These are phyloP conservation scores for Cisticola juncidis DNA, from an alignment of 2,113 vertebrate species.

Conservation along the genomic window DNA sequence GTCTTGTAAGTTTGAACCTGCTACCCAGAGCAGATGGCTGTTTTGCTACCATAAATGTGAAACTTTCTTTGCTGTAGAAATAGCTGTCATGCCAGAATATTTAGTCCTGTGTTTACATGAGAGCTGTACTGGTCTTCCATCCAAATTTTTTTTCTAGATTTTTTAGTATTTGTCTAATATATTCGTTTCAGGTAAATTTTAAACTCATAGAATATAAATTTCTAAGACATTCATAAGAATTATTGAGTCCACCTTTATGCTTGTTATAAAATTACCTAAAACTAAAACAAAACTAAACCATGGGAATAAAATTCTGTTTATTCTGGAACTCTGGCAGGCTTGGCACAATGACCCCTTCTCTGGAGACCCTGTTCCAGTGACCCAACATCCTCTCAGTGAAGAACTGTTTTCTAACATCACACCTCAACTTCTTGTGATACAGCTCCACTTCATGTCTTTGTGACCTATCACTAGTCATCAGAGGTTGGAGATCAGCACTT, in stretches of 20 bases:
- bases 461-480: neutral
- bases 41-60: neutral
- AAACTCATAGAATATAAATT: neutral
- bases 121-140: neutral
- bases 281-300: neutral
- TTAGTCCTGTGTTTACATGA: neutral
- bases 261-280: neutral
- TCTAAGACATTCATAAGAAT: neutral
- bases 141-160: neutral
- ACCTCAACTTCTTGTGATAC: accelerated
- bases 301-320: neutral
- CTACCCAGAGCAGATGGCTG: neutral
- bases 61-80: neutral
- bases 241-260: accelerated
- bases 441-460: neutral
- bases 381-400: accelerated
- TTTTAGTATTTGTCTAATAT: neutral
- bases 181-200: neutral
- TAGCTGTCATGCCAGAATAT: neutral
- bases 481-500: neutral
- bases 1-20: neutral
- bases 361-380: neutral
- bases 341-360: neutral
- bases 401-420: neutral
- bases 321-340: neutral